Conservation (phyloP, 2,113 vertebrate genomes). For the Indicator maculatus region DNA sequence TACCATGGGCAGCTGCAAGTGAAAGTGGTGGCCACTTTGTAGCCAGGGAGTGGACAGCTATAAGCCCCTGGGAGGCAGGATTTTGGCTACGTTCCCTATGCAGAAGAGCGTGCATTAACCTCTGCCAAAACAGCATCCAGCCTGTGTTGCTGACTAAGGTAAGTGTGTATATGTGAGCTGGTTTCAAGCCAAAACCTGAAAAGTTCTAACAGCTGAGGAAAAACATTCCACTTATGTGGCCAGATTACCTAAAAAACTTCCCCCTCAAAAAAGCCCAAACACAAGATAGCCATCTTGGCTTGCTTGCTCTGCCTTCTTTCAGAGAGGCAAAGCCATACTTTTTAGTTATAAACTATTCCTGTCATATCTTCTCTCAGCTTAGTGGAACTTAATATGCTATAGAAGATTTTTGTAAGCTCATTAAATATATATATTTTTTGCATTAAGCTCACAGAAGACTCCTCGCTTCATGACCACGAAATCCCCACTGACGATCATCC, state of each 20-base stretch:
- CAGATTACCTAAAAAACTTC: background rate
- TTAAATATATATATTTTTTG: slow-evolving; percentile 29
- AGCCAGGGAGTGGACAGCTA: background rate
- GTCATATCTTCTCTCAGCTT: background rate
- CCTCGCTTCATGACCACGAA: background rate
- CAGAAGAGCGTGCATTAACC: background rate
- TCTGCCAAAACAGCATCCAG: background rate
- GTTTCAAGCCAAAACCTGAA: background rate
- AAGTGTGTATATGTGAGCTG: background rate
- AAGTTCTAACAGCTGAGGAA: background rate
- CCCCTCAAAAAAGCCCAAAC: background rate
- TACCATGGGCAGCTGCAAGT: background rate
- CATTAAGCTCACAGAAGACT: background rate
- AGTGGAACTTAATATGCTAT: background rate
- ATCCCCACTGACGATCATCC: background rate
- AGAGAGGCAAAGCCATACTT: background rate
- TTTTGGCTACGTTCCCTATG: background rate
- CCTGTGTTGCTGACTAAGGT: background rate
- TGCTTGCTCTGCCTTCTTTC: background rate
- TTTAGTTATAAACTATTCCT: background rate
- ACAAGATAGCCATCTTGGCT: background rate
- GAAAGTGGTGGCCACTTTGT: background rate
- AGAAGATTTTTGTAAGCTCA: slow-evolving; percentile 21
- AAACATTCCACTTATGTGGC: background rate
- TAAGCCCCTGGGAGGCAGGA: background rate